Evolutionary conservation across 1,140 invertebrate genomes (phyloP), one percentile per base, ranked within the genome.

Genomic region (Stenopsyche tienmushanensis): DNA sequence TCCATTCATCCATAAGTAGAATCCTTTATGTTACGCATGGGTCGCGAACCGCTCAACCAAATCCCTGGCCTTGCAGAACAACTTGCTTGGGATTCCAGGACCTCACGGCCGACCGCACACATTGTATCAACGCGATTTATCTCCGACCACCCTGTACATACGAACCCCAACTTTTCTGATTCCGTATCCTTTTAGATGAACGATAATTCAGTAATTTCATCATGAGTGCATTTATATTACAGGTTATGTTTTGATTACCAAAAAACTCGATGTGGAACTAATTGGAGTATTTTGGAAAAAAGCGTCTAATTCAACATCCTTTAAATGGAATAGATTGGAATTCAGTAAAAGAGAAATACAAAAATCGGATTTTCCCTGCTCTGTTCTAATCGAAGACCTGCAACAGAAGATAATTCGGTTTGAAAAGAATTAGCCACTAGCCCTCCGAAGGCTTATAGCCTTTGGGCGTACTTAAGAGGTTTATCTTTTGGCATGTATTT

Each of bases 401-500:
- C n/a, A n/a, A n/a, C 15, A 15, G 13, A 25, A 29, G 52, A 54
- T 54, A 34, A 54, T 54, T 25, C 39, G 39, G 52, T 54, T 54
- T 54, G 25, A 29, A 54, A 54, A 54, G 52, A 54, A 54, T 54
- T 29, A 34, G 52, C 39, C 39, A 29, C 39, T 29, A 34, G 39
- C 25, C 52, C n/a, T 29, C 52, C 26, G 52, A 29, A 34, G 52
- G 52, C 52, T 54, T 54, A 54, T 25, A 25, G 52, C 52, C 52
- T 54, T 54, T 29, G 52, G 39, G 25, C 52, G 52, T 54, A 54
- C 52, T 25, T 54, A 54, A 54, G 52, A 54, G 52, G 52, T 29
- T 54, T 54, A 54, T 54, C 52, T 54, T 54, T 15, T 25, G 25
- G 52, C 39, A 54, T 29, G 52, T 54, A 54, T 54, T 54, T 54